These are phyloP conservation scores for Zele albiditarsus DNA, from an alignment of 2,888 invertebrate genomes.

Conservation along the genomic window DNA sequence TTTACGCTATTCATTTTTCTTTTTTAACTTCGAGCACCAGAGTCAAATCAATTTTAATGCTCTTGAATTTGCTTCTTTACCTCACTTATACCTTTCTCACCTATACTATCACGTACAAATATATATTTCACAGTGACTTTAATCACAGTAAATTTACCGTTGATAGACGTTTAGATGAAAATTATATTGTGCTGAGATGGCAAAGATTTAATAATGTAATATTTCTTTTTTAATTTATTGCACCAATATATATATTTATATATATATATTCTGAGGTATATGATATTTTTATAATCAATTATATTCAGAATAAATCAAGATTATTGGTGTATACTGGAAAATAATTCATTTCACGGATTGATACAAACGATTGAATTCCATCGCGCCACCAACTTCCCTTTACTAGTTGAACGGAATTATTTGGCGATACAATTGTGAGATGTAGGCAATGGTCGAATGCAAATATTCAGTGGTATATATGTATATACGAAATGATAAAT, in stretches of 20 bases:
- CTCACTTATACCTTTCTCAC: not conserved
- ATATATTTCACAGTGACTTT: constrained; percentile 33
- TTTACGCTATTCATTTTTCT: not conserved
- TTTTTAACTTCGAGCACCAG: not conserved
- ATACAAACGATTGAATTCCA: not conserved
- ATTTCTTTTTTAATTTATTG: not conserved
- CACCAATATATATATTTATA: not conserved
- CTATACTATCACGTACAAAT: not conserved
- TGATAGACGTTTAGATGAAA: constrained; percentile 12
- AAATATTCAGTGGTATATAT: constrained; percentile 59
- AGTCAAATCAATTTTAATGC: constrained; percentile 35
- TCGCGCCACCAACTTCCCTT: not conserved
- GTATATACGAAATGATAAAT: constrained; percentile 66
- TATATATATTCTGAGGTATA: too few relatives aligned
- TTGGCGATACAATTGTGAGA: not conserved
- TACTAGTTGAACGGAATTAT: not conserved
- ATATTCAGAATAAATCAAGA: not conserved
- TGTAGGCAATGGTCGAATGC: constrained; percentile 49
- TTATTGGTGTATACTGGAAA: not conserved
- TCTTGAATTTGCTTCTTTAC: constrained; percentile 16
- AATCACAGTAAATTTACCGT: constrained; percentile 25
- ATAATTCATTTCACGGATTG: not conserved
- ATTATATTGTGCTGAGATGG: constrained; percentile 25
- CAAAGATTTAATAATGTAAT: not conserved
- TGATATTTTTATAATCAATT: not conserved